These are phyloP conservation scores for Cataglyphis rosenhaueri DNA, from an alignment of 2,888 invertebrate species.

Conservation along the genomic window DNA sequence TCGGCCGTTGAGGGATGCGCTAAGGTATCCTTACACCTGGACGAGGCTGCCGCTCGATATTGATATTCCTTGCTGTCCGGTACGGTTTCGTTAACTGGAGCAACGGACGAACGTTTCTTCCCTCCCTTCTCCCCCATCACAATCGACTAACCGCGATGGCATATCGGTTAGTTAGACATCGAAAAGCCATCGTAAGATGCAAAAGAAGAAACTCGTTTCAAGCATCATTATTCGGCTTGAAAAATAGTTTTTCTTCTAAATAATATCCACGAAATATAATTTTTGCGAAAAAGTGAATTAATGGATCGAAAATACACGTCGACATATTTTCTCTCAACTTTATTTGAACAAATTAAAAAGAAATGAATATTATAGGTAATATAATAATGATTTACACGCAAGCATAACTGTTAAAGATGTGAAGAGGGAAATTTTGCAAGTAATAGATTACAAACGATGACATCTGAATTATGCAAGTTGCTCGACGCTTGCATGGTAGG, in stretches of 20 bases:
- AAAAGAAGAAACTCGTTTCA: background rate
- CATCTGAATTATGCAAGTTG: constrained; percentile 16
- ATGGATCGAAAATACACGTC: background rate
- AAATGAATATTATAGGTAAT: background rate
- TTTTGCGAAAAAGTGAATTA: background rate
- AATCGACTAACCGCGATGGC: background rate
- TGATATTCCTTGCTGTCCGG: constrained; percentile 47
- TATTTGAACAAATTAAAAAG: background rate
- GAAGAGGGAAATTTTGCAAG: background rate
- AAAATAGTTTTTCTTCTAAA: background rate
- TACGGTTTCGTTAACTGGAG: constrained; percentile 75
- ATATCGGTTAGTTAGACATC: background rate
- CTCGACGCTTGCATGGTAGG: background rate
- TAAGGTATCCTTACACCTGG: constrained; percentile 66
- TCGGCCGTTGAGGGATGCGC: constrained; percentile 71
- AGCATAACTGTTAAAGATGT: background rate
- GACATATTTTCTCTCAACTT: background rate
- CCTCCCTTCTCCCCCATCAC: constrained; percentile 58
- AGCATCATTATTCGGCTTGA: background rate
- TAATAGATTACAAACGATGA: constrained; percentile 12
- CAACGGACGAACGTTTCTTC: constrained; percentile 69
- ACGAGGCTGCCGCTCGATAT: constrained; percentile 59
- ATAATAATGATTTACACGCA: background rate
- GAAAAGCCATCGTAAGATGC: background rate
- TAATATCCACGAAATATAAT: background rate